Evolutionary conservation across 1,140 invertebrate genomes (phyloP).

Genomic region (Myzus persicae): DNA sequence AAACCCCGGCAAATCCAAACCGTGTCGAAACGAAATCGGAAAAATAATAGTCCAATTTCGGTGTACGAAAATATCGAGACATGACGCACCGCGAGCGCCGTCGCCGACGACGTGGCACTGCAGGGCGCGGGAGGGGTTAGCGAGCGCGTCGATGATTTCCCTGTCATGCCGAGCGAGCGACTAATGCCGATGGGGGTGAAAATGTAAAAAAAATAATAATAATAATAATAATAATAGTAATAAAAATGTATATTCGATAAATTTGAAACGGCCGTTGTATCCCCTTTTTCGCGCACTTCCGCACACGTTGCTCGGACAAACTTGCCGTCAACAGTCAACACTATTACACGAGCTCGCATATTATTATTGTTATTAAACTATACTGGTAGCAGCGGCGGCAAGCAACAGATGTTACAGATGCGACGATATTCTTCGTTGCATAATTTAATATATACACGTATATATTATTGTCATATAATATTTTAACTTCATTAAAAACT

Average conservation of each 20-base stretch:
- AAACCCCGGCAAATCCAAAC: constrained; percentile 43
- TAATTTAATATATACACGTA: not conserved
- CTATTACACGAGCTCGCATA: too few relatives aligned
- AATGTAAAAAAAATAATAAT: constrained; percentile 4
- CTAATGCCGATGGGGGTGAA: constrained; percentile 42
- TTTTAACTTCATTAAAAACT: constrained; percentile 24
- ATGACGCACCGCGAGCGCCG: constrained; percentile 42
- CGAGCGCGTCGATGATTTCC: not conserved
- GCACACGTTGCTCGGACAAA: not conserved
- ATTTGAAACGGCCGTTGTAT: not conserved
- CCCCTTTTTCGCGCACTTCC: not conserved
- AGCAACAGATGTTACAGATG: constrained; percentile 34
- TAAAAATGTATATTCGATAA: constrained; percentile 42
- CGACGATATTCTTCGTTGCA: not conserved
- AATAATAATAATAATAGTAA: not conserved
- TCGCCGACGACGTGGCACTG: not conserved
- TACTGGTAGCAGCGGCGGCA: not conserved
- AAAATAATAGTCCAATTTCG: constrained; percentile 53
- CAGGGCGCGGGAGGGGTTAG: not conserved
- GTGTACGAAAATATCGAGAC: constrained; percentile 20
- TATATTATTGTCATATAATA: not conserved
- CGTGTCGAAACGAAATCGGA: constrained; percentile 49
- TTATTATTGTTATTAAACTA: not conserved
- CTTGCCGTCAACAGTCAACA: not conserved
- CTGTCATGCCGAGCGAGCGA: not conserved